Base-by-base conservation (phyloP, 2,113 vertebrate species). In the Lophotis ruficrista region DNA sequence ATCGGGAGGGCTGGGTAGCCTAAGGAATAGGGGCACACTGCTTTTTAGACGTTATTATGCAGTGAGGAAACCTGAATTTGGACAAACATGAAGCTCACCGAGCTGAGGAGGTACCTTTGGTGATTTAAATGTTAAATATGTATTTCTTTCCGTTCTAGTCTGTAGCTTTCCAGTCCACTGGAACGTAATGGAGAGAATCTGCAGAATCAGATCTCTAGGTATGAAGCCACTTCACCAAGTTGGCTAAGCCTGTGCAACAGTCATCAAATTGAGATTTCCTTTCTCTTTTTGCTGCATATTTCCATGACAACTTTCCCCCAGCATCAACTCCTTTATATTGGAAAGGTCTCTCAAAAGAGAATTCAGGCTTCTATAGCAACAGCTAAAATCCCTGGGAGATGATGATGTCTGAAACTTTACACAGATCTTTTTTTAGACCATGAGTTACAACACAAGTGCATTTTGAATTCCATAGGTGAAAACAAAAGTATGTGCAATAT, bases 321-420 rank as follows among this genome's bases (percentile, higher is more conserved):
- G 80, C 33, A 93, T 77, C 90, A 75, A 88, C 87, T 82, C 81
- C 93, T 92, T 89, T 65, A 33, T 50, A 43, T 12, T 76, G 91
- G 86, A 94, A 93, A 97, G 96, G 80, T 94, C 83, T 95, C 80
- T 92, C 65, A 68, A 72, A 57, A 66, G 72, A 93, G 45, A 95
- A 48, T 76, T 68, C 56, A 89, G 89, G 95, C 92, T 96, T 92
- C 96, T 97, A 96, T 96, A 94, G 95, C 95, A 97, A 96, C 95
- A 91, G 95, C 89, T 91, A 53, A 94, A 89, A 92, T 64, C 89
- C 65, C 92, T 91, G 54, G 91, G 92, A 96, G 87, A 95, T 72
- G 61, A 92, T 58, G 83, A 94, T 91, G 94, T 14, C 80, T 87
- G 92, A 83, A 90, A 92, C 65, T 78, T 94, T 45, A 75, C 3